Evolutionary conservation across 2,113 vertebrate species (phyloP).

Genomic region (Haplochromis vanheusdeni): DNA sequence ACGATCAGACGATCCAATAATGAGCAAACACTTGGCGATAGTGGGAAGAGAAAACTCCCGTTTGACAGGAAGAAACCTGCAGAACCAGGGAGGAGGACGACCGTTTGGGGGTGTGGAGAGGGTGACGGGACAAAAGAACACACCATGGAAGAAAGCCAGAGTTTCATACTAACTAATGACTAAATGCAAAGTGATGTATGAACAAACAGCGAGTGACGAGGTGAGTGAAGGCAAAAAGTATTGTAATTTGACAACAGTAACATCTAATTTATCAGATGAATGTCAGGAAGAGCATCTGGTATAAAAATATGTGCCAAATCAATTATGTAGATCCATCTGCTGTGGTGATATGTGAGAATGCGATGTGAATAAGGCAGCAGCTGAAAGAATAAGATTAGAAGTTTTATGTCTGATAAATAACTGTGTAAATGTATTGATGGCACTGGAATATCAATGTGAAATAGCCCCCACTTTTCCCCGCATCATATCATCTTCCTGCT

Average conservation of each 20-base stretch:
- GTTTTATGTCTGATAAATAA: not conserved
- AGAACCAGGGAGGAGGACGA: not conserved
- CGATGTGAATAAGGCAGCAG: not conserved
- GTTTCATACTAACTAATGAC: not conserved
- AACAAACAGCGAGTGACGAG: not conserved
- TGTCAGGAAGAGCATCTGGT: not conserved
- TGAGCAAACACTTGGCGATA: not conserved
- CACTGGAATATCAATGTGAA: not conserved
- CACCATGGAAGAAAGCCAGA: not conserved
- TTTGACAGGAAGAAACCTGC: not conserved
- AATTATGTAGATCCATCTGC: not conserved
- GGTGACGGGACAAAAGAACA: not conserved
- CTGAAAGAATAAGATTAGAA: not conserved
- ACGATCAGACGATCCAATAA: not conserved
- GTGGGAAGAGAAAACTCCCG: not conserved
- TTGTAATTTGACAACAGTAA: not conserved
- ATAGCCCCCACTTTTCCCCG: rapidly evolving
- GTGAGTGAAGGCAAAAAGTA: not conserved
- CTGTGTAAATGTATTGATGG: not conserved
- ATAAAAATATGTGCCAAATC: not conserved
- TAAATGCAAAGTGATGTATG: not conserved
- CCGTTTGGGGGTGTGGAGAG: not conserved
- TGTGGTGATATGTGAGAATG: not conserved
- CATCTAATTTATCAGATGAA: not conserved
- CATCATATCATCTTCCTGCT: not conserved